Conservation (phyloP, 1,140 invertebrate genomes). For the Neodiprion fabricii region DNA sequence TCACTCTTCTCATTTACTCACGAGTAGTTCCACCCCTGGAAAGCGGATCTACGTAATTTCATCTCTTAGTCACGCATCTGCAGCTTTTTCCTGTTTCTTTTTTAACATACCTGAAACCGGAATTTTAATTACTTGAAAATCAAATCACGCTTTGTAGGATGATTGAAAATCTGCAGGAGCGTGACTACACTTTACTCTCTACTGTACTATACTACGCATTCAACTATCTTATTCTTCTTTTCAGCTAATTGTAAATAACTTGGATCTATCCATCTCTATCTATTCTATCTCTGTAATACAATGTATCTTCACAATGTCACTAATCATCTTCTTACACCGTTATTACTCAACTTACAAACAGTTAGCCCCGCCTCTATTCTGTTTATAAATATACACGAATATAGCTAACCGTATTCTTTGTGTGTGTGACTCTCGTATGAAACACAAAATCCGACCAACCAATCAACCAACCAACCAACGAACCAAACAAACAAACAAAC, state of each 20-base stretch:
- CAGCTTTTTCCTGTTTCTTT: not conserved
- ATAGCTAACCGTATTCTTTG: not conserved
- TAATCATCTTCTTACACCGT: not conserved
- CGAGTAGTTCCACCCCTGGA: no score
- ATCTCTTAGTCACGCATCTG: not conserved
- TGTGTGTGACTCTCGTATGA: constrained; percentile 18
- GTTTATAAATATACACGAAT: no score
- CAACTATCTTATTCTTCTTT: not conserved
- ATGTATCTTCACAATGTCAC: not conserved
- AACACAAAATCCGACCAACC: constrained; percentile 14
- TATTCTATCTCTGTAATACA: not conserved
- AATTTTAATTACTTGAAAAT: not conserved
- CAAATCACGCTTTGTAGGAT: not conserved
- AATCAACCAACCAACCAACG: not conserved
- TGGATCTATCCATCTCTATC: not conserved
- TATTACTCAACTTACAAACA: not conserved
- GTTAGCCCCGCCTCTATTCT: not conserved
- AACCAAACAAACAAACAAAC: not conserved
- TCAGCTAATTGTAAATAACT: constrained; percentile 3
- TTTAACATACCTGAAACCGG: not conserved
- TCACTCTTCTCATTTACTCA: not conserved
- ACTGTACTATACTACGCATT: not conserved
- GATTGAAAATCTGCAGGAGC: not conserved
- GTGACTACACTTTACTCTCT: not conserved
- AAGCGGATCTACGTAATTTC: not conserved